Evolutionary conservation across 1,140 invertebrate genomes (phyloP).

Genomic region (Telenomus remus): DNA sequence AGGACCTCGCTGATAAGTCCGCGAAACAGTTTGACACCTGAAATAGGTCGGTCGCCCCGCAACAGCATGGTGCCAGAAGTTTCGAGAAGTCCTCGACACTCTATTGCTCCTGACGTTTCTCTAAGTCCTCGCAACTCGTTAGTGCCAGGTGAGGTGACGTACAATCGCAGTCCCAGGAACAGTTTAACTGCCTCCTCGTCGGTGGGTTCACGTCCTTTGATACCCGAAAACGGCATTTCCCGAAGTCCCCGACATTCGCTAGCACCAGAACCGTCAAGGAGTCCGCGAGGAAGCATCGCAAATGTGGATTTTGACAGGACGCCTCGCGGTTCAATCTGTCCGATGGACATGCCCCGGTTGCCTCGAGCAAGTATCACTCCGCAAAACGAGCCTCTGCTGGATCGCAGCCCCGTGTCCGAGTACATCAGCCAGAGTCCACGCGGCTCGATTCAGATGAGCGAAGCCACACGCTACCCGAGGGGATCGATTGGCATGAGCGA

Average conservation of each 20-base stretch:
- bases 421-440: slow-evolving; percentile 75
- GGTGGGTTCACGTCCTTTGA: slow-evolving; percentile 63
- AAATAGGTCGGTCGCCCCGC: slow-evolving; percentile 64
- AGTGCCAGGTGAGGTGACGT: slow-evolving; percentile 71
- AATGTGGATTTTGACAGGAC: slow-evolving; percentile 76
- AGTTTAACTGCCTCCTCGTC: slow-evolving; percentile 74
- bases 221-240: slow-evolving; percentile 65
- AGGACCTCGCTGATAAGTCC: slow-evolving; percentile 66
- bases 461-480: slow-evolving; percentile 77
- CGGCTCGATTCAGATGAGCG: slow-evolving; percentile 77
- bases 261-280: slow-evolving; percentile 76
- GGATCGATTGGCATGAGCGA: slow-evolving; percentile 78
- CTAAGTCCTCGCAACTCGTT: slow-evolving; percentile 75
- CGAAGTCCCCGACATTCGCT: slow-evolving; percentile 79
- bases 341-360: slow-evolving; percentile 72
- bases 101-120: slow-evolving; percentile 67
- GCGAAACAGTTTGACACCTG: slow-evolving; percentile 79
- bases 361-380: slow-evolving; percentile 77
- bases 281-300: slow-evolving; percentile 73
- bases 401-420: slow-evolving; percentile 77
- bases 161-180: slow-evolving; percentile 80
- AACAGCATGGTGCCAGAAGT: slow-evolving; percentile 70
- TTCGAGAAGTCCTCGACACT: slow-evolving; percentile 71
- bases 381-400: slow-evolving; percentile 55
- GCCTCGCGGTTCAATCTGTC: slow-evolving; percentile 80